Percentiles rank a stretch among this genome's conserved stretches.
These are phyloP conservation scores for Abrostola triplasia DNA, from an alignment of 2,888 invertebrate genomes.

Conservation along the genomic window DNA sequence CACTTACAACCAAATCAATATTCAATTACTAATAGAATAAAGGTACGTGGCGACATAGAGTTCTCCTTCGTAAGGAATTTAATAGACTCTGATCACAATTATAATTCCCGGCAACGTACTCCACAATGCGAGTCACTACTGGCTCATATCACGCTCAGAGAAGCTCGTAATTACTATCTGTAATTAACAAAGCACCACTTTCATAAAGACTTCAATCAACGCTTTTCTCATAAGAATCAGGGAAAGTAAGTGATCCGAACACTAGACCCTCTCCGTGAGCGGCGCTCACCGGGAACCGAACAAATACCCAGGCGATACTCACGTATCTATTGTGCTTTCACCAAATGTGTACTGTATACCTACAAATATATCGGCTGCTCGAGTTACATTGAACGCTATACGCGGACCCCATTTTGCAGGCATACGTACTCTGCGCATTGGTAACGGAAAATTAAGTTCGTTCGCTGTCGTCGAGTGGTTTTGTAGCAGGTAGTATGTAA, in stretches of 20 bases:
- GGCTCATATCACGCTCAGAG: too few species aligned
- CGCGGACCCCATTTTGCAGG: not conserved
- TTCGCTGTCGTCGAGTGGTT: not conserved
- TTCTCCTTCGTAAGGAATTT: too few species aligned
- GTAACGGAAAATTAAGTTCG: not conserved
- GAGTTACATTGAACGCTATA: not conserved
- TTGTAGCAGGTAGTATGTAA: constrained; percentile 7
- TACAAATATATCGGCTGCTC: not conserved
- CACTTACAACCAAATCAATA: too few species aligned
- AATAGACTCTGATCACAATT: too few species aligned
- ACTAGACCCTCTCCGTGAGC: not conserved
- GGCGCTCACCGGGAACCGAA: not conserved
- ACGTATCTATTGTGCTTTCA: constrained; percentile 1
- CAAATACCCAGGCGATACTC: constrained; percentile 6
- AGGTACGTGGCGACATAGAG: too few species aligned
- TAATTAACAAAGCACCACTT: too few species aligned
- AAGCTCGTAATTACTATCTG: too few species aligned
- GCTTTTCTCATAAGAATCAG: not conserved
- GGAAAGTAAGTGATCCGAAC: not conserved
- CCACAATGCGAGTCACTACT: too few species aligned
- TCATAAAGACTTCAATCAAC: too few species aligned
- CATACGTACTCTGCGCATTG: not conserved
- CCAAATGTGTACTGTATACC: not conserved
- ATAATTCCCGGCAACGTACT: too few species aligned
- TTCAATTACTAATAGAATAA: too few species aligned